Evolutionary conservation across 1,140 invertebrate genomes (phyloP), one percentile per base, ranked within the genome.

Genomic region (Chlorops oryzae): DNA sequence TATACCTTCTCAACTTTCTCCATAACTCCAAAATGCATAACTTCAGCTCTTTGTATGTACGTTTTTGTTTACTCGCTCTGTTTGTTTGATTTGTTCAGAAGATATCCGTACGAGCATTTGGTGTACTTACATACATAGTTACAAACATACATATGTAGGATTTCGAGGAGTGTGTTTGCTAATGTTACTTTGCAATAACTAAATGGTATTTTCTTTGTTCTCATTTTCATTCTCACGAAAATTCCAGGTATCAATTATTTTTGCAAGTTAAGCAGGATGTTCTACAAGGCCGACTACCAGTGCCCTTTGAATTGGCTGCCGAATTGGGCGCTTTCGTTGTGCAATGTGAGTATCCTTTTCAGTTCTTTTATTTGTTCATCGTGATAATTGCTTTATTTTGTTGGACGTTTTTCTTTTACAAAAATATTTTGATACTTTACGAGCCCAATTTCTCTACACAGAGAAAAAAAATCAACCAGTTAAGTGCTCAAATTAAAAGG

Each of bases 241-340:
- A 45, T 35, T 9, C 23, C 60, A 96, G 94, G 78, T 96, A 96
- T 77, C 91, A 96, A 76, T 89, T 96, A 74, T 96, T 94, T 70
- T 80, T 96, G 38, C 94, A 97, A 81, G 81, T 96, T 58, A 95
- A 96, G 74, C 88, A 94, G 77, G 93, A 97, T 70, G 89, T 97
- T 56, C 77, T 94, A 15, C 90, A 91, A 63, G 94, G 92, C 48
- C 81, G 90, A 55, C 74, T 97, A 46, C 87, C 89, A 4, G 90
- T 95, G 22, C 81, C 88, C 28, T 88, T 88, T 67, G 91, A 95
- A 57, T 74, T 92, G 41, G 86, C 88, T n/a, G 86, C 91, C 9
- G 92, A 98, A 69, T 77, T 99, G 23, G 90, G 91, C 21, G 92
- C 95, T 4, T 91, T 87, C 65, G 87, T 94, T 24, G 81, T 99